phyloP scores from a whole-genome alignment of 2,888 invertebrate species.

The Metallyticus violacea region DNA sequence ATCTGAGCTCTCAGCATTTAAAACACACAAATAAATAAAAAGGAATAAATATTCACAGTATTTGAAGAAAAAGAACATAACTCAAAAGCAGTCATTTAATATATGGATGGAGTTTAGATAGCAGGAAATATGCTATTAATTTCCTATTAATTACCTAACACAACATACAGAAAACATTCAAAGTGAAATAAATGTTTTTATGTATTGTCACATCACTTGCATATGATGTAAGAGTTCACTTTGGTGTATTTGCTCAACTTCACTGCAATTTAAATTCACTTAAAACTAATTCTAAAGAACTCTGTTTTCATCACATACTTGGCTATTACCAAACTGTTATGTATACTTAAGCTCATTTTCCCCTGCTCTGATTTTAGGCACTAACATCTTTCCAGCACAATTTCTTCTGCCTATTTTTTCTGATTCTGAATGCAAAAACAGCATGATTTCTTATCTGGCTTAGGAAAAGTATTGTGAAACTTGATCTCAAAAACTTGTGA shows the following conservation, averaged over 20 bases:
- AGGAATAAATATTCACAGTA: background rate
- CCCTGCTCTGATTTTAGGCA: no score
- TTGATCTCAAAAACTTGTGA: background rate
- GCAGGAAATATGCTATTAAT: no score
- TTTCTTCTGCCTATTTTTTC: background rate
- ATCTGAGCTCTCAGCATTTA: no score
- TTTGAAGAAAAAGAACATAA: background rate
- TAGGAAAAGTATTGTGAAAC: background rate
- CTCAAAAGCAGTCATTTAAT: background rate
- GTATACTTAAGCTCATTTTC: background rate
- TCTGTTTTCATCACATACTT: background rate
- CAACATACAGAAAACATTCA: no score
- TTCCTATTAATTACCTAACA: background rate
- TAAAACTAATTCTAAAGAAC: background rate
- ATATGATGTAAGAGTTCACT: background rate
- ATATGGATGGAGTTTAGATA: no score
- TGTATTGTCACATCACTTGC: background rate
- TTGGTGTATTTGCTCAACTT: background rate
- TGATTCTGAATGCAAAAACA: background rate
- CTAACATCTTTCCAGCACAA: background rate
- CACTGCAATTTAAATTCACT: background rate
- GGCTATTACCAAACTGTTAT: background rate
- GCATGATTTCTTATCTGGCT: background rate
- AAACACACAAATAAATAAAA: no score
- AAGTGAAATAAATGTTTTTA: background rate